Base-by-base conservation (phyloP, 2,888 invertebrate genomes). In the Ormyrus rosae region DNA sequence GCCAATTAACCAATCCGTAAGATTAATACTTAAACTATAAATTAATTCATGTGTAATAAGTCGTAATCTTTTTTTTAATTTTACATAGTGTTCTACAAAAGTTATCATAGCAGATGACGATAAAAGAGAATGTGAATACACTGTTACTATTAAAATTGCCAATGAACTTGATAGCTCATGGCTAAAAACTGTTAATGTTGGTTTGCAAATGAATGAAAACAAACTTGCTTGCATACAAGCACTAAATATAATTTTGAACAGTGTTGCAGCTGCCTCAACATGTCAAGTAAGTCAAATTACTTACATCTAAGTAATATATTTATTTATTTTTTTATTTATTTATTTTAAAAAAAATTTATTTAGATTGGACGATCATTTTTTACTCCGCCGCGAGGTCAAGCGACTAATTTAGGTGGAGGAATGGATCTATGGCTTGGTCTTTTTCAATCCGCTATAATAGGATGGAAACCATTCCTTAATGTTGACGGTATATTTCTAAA, bases 391-490 rank as follows among this genome's bases (percentile, higher is more conserved):
- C 61, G 69, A 13, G 4, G 92, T 95, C 89, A 95, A 5, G 58
- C 69, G 65, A 91, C 92, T 83, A 92, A 92, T 87, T 92, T 99
- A 9, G 94, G 95, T 0, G 95, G 94, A 68, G 97, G 98, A 0
- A 92, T 97, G 86, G 97, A 98, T 89, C 94, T 98, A 88, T 98
- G 98, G 96, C 94, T 96, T 80, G 99, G 99, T 6, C 94, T 97
- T 87, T 99, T 96, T 91, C 98, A 98, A 91, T 96, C 97, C 8
- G 97, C 97, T 0, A 94, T 97, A 83, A 94, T 98, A 73, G 98
- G 98, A 10, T 96, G 97, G 93, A 94, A 94, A 85, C 96, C 96
- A 72, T 91, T 84, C 67, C 91, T 99, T 58, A 99, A 99, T 90
- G 94, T 99, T 78, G 99, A 99, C 91, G 96, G 95, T 96, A 89